Evolutionary conservation across 2,888 invertebrate genomes (phyloP), one percentile per base, ranked within the genome.

Genomic region (Watsonalla binaria): DNA sequence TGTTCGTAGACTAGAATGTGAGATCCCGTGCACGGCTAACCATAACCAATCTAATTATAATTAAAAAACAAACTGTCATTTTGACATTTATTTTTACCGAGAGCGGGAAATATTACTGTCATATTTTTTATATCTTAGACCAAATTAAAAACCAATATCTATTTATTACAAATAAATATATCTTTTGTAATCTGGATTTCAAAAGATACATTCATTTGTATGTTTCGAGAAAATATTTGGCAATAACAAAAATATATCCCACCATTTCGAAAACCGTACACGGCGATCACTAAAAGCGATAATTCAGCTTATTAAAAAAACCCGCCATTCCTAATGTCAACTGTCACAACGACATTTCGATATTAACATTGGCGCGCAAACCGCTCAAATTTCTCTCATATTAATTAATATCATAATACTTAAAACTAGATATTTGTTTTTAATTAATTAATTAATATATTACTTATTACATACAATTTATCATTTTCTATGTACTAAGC

Each of bases 321-420:
- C 54, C 56, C 63, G 61, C 64, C 63, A 65, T 63, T 58, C 62
- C 57, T 56, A 54, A 54, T 54, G 42, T 48, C 47, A 47, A 46
- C 57, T 53, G 55, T 54, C 62, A 57, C 55, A 15, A 42, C 1
- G 37, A 54, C 51, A 50, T 51, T 53, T 34, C 53, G 49, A 46
- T 54, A 57, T 51, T 47, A 56, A 67, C 64, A 58, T 62, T 62
- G 61, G 65, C 60, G 59, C 60, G 58, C 61, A 61, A 59, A 65
- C 73, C 72, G 71, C 69, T 64, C 66, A 63, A 69, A 54, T 71
- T 70, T 71, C 69, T 75, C 71, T 65, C 71, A 59, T 62, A 67
- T 64, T 67, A 76, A 81, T 80, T 67, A 76, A 81, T 80, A 83
- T 80, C 75, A 67, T 80, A 80, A 77, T 80, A 72, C 79, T 84